Percentiles rank a stretch among this genome's conserved stretches.
Conservation (phyloP, 2,888 invertebrate genomes). For the Orthosia incerta region DNA sequence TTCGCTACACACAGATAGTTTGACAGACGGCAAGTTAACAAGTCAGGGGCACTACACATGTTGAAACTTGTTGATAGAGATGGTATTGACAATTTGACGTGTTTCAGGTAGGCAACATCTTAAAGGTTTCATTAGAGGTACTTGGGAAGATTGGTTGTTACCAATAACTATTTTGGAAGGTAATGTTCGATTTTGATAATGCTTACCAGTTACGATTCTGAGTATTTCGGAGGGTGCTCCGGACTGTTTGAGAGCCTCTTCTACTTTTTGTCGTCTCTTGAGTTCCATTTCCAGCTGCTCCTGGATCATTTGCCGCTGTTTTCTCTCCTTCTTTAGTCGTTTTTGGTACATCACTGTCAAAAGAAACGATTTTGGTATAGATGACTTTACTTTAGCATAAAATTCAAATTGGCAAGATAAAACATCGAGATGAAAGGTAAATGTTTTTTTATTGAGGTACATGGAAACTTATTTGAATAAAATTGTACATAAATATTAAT, state of each 20-base stretch:
- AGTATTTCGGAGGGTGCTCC: constrained; percentile 94
- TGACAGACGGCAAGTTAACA: constrained; percentile 90
- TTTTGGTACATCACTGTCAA: constrained; percentile 96
- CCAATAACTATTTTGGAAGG: constrained; percentile 33
- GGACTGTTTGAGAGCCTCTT: constrained; percentile 95
- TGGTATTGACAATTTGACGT: constrained; percentile 82
- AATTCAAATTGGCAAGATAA: background rate
- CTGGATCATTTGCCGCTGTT: constrained; percentile 95
- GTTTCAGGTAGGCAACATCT: constrained; percentile 57
- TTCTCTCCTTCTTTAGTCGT: constrained; percentile 96
- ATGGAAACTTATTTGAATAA: constrained; percentile 57
- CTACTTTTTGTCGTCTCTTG: constrained; percentile 95
- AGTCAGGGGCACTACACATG: constrained; percentile 86
- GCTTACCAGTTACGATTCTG: constrained; percentile 94
- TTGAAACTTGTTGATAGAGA: constrained; percentile 85
- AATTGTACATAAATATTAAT: constrained; percentile 72
- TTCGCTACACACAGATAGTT: constrained; percentile 84
- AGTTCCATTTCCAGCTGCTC: constrained; percentile 96
- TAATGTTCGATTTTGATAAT: constrained; percentile 11
- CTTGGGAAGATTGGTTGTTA: constrained; percentile 18
- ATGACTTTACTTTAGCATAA: background rate
- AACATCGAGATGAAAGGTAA: background rate
- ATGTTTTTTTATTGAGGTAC: background rate
- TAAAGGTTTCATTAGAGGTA: constrained; percentile 26
- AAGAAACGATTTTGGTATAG: constrained; percentile 24